Percentiles rank a stretch among this genome's conserved stretches.
Evolutionary conservation across 30 jellyfish, hydroid and myxozoan species (phyloP).

Genomic region (Turritopsis dohrnii): DNA sequence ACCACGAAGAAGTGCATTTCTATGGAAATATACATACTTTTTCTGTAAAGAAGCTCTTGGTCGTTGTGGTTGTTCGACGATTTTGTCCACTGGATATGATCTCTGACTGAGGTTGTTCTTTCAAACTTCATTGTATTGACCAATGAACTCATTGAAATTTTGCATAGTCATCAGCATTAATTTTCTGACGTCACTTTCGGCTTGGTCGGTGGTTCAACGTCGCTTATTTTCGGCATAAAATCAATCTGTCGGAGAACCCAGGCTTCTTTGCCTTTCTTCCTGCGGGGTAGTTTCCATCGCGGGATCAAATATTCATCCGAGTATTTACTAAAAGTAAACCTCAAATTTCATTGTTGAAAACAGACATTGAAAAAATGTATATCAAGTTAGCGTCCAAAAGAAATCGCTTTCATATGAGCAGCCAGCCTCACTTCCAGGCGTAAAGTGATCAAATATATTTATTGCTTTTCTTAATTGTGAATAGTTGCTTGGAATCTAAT

Average conservation of each 20-base stretch:
- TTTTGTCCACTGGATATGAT: too few relatives aligned
- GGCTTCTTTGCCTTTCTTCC: conserved; percentile 16
- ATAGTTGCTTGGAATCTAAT: too few relatives aligned
- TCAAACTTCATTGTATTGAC: too few relatives aligned
- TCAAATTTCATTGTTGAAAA: neutral
- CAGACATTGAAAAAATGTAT: neutral
- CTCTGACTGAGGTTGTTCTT: too few relatives aligned
- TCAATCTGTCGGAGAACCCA: conserved; percentile 18
- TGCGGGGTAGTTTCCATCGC: conserved; percentile 27
- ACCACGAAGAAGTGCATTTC: too few relatives aligned
- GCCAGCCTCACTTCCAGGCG: too few relatives aligned
- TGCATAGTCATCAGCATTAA: neutral
- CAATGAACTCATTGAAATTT: too few relatives aligned
- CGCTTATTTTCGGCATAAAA: conserved; percentile 11
- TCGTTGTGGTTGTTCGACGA: neutral
- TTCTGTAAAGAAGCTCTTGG: neutral
- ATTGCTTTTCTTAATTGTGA: too few relatives aligned
- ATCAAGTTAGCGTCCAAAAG: neutral
- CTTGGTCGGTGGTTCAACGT: conserved; percentile 1
- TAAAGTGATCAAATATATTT: too few relatives aligned
- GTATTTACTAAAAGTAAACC: conserved; percentile 12
- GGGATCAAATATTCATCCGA: conserved; percentile 14
- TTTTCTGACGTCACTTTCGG: neutral
- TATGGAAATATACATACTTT: too few relatives aligned
- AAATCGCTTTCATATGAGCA: neutral